phyloP scores from a whole-genome alignment of 2,888 invertebrate species.

The Fragum fragum region DNA sequence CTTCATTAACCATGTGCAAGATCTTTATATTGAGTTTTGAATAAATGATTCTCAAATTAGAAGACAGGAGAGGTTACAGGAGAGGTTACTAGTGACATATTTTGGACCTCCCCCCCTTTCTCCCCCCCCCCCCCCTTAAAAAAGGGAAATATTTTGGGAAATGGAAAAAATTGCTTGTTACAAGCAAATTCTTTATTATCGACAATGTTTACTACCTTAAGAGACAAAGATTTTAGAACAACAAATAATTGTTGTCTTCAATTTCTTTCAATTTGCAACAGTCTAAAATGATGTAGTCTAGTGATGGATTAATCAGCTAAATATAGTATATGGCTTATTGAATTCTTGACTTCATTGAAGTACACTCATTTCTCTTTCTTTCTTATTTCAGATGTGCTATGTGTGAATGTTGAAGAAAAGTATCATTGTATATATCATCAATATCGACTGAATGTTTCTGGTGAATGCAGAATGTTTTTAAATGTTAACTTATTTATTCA shows the following conservation, averaged over 20 bases:
- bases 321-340: background rate
- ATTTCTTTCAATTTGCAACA: too few relatives aligned
- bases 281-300: too few relatives aligned
- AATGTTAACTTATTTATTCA: constrained; percentile 17
- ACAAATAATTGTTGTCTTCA: too few relatives aligned
- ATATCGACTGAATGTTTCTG: background rate
- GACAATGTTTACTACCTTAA: too few relatives aligned
- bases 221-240: too few relatives aligned
- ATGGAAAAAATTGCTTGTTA: too few relatives aligned
- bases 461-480: background rate
- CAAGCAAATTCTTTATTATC: too few relatives aligned
- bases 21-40: background rate
- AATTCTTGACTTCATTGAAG: background rate
- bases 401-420: constrained; percentile 9
- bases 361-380: background rate
- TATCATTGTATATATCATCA: constrained; percentile 28
- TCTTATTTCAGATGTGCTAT: constrained; percentile 29
- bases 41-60: background rate
- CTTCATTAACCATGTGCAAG: too few relatives aligned
- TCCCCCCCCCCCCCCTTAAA: too few relatives aligned
- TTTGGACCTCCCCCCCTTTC: background rate
- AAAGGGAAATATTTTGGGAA: too few relatives aligned
- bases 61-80: background rate
- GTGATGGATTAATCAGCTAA: too few relatives aligned
- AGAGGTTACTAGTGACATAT: background rate